Evolutionary conservation across 37 sponge, comb jelly and placozoan species (phyloP).

Genomic region (Aplysina aerophoba): DNA sequence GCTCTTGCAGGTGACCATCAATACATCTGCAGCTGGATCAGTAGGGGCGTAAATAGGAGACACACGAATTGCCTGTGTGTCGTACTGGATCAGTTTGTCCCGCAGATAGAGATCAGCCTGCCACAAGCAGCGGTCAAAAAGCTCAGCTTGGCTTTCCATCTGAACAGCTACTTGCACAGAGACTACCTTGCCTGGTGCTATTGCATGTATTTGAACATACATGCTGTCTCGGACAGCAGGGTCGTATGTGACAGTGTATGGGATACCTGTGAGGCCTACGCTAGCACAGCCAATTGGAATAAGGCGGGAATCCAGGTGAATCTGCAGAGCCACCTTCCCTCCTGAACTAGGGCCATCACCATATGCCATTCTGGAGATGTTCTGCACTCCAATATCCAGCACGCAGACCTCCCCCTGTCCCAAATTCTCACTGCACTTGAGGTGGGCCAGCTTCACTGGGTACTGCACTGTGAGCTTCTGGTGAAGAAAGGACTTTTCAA

Average conservation of each 20-base stretch:
- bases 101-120: slow-evolving; percentile 77
- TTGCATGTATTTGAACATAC: slow-evolving; percentile 63
- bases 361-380: slow-evolving; percentile 78
- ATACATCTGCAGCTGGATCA: slow-evolving; percentile 70
- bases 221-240: slow-evolving; percentile 74
- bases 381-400: slow-evolving; percentile 74
- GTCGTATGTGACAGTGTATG: slow-evolving; percentile 73
- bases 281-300: slow-evolving; percentile 71
- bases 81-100: slow-evolving; percentile 84
- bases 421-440: slow-evolving; percentile 63
- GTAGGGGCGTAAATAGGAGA: slow-evolving; percentile 70
- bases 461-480: slow-evolving; percentile 76
- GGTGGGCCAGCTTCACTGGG: slow-evolving; percentile 70
- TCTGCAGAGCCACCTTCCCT: slow-evolving; percentile 59
- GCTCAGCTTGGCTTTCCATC: slow-evolving; percentile 80
- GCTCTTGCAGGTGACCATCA: slow-evolving; percentile 64
- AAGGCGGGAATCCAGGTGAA: slow-evolving; percentile 76
- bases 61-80: slow-evolving; percentile 68
- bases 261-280: slow-evolving; percentile 36
- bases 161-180: slow-evolving; percentile 62
- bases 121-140: slow-evolving; percentile 77
- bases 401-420: slow-evolving; percentile 72
- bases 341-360: slow-evolving; percentile 70
- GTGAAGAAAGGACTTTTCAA: slow-evolving; percentile 67
- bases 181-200: slow-evolving; percentile 60